A percentile compares a stretch with the other conserved stretches of the same genome.
Evolutionary conservation across 2,113 vertebrate genomes (phyloP).

Genomic region (Seriola rivoliana): DNA sequence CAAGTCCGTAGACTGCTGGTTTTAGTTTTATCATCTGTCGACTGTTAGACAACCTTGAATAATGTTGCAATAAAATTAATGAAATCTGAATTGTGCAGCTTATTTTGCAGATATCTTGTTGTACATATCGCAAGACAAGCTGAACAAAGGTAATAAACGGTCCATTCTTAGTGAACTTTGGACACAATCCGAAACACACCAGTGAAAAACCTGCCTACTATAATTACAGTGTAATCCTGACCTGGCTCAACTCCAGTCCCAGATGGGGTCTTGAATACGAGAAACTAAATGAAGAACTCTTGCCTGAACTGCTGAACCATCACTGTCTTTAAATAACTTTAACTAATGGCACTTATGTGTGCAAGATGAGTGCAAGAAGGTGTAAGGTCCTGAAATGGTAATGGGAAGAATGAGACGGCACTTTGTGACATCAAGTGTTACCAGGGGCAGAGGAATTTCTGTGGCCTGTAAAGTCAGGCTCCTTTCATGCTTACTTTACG

Average conservation of each 20-base stretch:
- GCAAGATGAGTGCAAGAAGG: neutral
- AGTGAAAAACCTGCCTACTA: neutral
- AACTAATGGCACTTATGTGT: neutral
- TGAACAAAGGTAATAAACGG: too few relatives aligned
- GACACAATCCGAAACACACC: neutral
- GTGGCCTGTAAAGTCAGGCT: neutral
- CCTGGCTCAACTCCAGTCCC: neutral
- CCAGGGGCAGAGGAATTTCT: neutral
- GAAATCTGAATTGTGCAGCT: too few relatives aligned
- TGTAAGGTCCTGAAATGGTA: neutral
- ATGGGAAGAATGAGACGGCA: neutral
- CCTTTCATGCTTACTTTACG: neutral
- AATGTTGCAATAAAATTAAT: too few relatives aligned
- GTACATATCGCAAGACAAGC: too few relatives aligned
- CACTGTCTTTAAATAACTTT: neutral
- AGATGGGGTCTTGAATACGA: neutral
- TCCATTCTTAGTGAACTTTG: neutral
- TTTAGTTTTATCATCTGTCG: neutral
- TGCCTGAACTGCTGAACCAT: neutral
- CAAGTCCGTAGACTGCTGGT: neutral
- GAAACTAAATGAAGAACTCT: neutral
- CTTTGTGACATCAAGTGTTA: neutral
- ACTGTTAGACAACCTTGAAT: too few relatives aligned
- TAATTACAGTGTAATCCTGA: conserved; percentile 1
- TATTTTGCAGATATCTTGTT: too few relatives aligned